phyloP scores from a whole-genome alignment of 2,888 invertebrate species.

The Agonopterix heracliana region DNA sequence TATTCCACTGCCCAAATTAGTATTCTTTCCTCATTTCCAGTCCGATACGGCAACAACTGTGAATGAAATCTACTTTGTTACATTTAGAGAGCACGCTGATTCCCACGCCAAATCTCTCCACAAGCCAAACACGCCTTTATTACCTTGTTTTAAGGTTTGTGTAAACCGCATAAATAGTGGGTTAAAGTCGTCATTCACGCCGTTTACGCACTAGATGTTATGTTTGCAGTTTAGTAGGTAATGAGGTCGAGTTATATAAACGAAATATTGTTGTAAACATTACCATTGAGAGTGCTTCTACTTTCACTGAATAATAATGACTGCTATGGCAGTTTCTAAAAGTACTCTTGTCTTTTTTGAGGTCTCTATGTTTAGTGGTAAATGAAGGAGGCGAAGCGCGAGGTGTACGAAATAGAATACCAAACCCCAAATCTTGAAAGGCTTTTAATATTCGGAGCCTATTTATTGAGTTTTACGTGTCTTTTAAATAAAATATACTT shows the following conservation, averaged over 20 bases:
- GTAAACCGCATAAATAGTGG: not conserved
- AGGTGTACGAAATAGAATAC: too few species aligned
- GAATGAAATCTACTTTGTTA: constrained; percentile 39
- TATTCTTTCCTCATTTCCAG: constrained; percentile 27
- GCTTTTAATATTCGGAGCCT: too few species aligned
- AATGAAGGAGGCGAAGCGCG: too few species aligned
- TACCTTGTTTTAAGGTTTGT: not conserved
- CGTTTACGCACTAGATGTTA: constrained; percentile 63
- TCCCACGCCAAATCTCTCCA: not conserved
- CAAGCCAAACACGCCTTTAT: constrained; percentile 25
- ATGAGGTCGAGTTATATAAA: constrained; percentile 56
- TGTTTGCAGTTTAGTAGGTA: constrained; percentile 53
- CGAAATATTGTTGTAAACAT: constrained; percentile 32
- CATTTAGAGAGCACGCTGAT: constrained; percentile 9
- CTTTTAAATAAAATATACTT: too few species aligned
- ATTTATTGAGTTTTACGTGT: too few species aligned
- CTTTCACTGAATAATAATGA: constrained; percentile 13
- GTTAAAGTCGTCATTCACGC: constrained; percentile 25
- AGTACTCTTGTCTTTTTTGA: too few species aligned
- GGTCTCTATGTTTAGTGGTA: too few species aligned
- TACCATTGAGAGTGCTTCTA: constrained; percentile 13
- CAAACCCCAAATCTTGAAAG: too few species aligned
- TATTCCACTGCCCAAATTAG: constrained; percentile 17
- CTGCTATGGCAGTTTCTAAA: not conserved
- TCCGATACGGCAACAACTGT: constrained; percentile 33